Conservation (phyloP, 2,797 vertebrate genomes). For the Chelon auratus region DNA sequence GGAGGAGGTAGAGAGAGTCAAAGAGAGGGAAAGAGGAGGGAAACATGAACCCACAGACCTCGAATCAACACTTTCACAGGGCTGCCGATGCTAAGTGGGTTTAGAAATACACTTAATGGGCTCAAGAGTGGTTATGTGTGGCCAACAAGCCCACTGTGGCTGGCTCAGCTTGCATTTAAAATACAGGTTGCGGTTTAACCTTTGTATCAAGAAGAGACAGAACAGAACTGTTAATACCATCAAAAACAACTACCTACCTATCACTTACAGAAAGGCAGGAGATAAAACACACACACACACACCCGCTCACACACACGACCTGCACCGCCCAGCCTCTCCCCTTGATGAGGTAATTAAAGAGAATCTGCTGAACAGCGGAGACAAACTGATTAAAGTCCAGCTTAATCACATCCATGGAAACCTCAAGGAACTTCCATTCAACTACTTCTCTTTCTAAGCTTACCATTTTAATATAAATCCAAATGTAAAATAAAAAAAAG, state of each 20-base stretch:
- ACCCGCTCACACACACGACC: constrained; percentile 2
- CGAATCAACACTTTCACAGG: constrained; percentile 67
- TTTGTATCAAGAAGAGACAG: constrained; percentile 36
- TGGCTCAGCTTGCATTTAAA: constrained; percentile 40
- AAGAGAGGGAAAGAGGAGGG: constrained; percentile 18
- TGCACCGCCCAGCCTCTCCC: constrained; percentile 25
- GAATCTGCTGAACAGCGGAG: constrained; percentile 58
- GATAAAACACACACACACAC: constrained; percentile 6
- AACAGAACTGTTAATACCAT: constrained; percentile 28
- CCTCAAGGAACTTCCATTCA: constrained; percentile 40
- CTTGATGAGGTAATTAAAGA: constrained; percentile 67
- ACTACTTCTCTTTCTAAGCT: constrained; percentile 2
- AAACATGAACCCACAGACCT: constrained; percentile 59
- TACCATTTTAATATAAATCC: background rate
- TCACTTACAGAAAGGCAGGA: constrained; percentile 14
- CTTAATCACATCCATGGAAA: constrained; percentile 56
- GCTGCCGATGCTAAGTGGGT: constrained; percentile 70
- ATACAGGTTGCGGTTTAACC: constrained; percentile 50
- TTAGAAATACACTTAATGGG: constrained; percentile 59
- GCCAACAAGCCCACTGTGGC: constrained; percentile 51
- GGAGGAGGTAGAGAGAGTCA: constrained; percentile 52
- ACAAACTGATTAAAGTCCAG: constrained; percentile 70
- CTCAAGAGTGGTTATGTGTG: constrained; percentile 58
- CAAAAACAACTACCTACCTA: constrained; percentile 37
- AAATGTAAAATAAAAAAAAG: background rate